These are phyloP conservation scores for Aegithalos caudatus DNA, from an alignment of 2,113 vertebrate species.

Conservation along the genomic window DNA sequence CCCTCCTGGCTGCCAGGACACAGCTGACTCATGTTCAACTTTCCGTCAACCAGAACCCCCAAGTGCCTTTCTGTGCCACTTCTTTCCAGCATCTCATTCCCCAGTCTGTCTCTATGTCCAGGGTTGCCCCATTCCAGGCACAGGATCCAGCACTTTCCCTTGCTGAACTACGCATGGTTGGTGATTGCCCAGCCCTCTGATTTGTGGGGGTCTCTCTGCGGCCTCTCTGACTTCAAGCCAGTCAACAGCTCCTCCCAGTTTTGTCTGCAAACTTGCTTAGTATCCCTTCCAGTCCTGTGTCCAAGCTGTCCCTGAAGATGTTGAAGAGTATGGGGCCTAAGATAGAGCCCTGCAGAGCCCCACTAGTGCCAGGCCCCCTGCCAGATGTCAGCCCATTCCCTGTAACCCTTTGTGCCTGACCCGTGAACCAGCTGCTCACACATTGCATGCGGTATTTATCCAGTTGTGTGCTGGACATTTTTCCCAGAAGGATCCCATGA, in stretches of 20 bases:
- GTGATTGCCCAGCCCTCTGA: not conserved
- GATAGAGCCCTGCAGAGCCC: not conserved
- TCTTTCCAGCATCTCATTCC: not conserved
- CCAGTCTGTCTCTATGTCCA: not conserved
- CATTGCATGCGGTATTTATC: not conserved
- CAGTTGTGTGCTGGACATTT: not conserved
- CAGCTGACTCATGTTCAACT: not conserved
- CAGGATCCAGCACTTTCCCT: not conserved
- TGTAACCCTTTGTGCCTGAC: fast-evolving
- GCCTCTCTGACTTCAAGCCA: fast-evolving
- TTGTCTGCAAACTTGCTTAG: not conserved
- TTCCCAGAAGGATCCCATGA: not conserved
- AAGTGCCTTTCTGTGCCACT: not conserved
- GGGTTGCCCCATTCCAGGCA: not conserved
- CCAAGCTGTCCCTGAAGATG: not conserved
- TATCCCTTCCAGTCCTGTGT: not conserved
- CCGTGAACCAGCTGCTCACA: fast-evolving
- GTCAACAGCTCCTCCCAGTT: not conserved
- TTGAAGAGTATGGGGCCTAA: not conserved
- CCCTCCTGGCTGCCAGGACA: not conserved
- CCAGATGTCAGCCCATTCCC: not conserved
- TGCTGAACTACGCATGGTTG: not conserved
- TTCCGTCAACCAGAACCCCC: fast-evolving
- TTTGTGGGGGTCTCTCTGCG: not conserved
- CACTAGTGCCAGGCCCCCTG: not conserved